These are phyloP conservation scores for Bettongia penicillata DNA, from an alignment of 2,113 vertebrate genomes.

Conservation along the genomic window DNA sequence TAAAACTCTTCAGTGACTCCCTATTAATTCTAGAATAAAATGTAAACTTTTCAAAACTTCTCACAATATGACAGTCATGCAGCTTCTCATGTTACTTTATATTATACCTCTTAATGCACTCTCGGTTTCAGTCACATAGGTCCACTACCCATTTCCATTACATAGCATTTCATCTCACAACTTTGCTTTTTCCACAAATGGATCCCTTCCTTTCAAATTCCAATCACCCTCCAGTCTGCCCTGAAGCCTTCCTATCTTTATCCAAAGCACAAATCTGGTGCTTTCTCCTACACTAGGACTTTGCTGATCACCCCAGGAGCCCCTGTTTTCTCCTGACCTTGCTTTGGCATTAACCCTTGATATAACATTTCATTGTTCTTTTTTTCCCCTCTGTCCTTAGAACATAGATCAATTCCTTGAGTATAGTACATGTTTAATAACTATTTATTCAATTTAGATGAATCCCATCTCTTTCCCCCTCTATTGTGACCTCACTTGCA, in stretches of 20 bases:
- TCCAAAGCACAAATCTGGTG: background rate
- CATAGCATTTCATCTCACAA: background rate
- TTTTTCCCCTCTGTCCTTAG: background rate
- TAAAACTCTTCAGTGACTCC: background rate
- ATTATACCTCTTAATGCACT: background rate
- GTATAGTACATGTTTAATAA: background rate
- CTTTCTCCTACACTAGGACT: background rate
- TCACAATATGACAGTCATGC: background rate
- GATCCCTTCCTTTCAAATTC: background rate
- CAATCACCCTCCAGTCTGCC: background rate
- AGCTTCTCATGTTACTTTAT: background rate
- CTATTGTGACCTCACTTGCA: background rate
- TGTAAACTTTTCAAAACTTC: background rate
- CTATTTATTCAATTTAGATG: constrained; percentile 2
- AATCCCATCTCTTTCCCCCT: background rate
- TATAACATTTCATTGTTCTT: background rate
- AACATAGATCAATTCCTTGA: background rate
- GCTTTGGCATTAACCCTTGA: background rate
- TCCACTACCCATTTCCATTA: background rate
- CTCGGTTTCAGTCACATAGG: background rate
- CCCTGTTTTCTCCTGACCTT: background rate
- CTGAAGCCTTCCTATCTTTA: background rate
- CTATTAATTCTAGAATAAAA: background rate
- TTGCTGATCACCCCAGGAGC: background rate
- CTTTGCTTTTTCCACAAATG: background rate